Evolutionary conservation across 2,113 vertebrate species (phyloP), one percentile per base, ranked within the genome.

Genomic region (Heptranchias perlo): DNA sequence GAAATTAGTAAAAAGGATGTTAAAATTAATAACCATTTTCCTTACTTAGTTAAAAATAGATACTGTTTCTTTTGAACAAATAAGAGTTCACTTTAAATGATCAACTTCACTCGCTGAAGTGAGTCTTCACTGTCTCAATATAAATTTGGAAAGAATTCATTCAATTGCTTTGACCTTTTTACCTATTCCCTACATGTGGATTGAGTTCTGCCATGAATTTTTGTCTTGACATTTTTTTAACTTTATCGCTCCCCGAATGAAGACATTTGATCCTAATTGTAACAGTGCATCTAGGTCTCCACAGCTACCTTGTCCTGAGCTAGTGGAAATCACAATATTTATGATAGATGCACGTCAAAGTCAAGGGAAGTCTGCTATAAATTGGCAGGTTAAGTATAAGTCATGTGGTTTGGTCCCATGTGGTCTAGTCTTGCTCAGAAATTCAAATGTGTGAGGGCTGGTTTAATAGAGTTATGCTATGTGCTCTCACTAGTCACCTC

Each of bases 231-330:
- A 25, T 73, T 73, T 91, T 91, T 91, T 58, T 64, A 23, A 64
- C 39, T 62, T 93, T 62, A 64, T 94, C 18, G 16, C 58, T 64
- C 58, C 91, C 91, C n/a, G 3, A 64, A 18, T 64, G 35, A 61
- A 44, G 91, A 94, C 39, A 94, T 62, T 62, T 64, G 91, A 94
- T 94, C 91, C 91, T 39, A 8, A 62, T 94, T 94, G 54, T 94
- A 62, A 94, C 54, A 94, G 21, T 64, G 54, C 91, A 64, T 64
- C 35, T 44, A 39, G 54, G 44, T 89, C 28, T 89, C 86, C 49
- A 52, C 7, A 52, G 86, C 49, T 89, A 31, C 49, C 49, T 31
- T 89, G 23, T n/a, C 25, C 91, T n/a, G 61, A 28, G 91, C 3
- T 7, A 94, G 16, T n/a, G 61, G 54, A 64, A 39, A 94, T 39